Conservation (phyloP, 2,113 vertebrate genomes). For the Spilogale gracilis region DNA sequence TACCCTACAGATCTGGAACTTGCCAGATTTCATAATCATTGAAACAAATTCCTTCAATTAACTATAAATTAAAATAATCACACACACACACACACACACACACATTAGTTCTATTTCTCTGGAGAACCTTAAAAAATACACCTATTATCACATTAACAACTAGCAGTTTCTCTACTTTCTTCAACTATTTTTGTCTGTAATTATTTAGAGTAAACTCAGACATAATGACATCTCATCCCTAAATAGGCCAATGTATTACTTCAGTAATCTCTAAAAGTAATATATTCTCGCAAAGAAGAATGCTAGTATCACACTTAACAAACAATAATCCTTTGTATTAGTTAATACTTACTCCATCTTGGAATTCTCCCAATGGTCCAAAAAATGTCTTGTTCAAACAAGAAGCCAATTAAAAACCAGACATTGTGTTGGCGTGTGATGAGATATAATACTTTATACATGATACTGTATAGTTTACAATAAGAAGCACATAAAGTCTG, state of each 20-base stretch:
- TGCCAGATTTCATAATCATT: neutral
- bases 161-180: neutral
- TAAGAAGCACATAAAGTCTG: neutral
- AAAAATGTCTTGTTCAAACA: neutral
- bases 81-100: neutral
- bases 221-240: neutral
- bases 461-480: neutral
- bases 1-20: neutral
- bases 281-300: slow-evolving; percentile 3
- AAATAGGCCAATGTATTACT: neutral
- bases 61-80: neutral
- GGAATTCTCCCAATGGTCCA: neutral
- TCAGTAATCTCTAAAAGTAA: neutral
- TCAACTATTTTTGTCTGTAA: neutral
- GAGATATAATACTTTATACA: neutral
- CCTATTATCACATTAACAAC: neutral
- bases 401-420: neutral
- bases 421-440: neutral
- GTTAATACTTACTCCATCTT: slow-evolving; percentile 7
- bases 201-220: slow-evolving; percentile 24
- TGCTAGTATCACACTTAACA: neutral
- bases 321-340: neutral
- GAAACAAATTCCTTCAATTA: neutral
- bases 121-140: neutral
- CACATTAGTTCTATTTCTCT: neutral